Conservation (phyloP, 2,797 vertebrate genomes). For the Sylvilagus floridanus region DNA sequence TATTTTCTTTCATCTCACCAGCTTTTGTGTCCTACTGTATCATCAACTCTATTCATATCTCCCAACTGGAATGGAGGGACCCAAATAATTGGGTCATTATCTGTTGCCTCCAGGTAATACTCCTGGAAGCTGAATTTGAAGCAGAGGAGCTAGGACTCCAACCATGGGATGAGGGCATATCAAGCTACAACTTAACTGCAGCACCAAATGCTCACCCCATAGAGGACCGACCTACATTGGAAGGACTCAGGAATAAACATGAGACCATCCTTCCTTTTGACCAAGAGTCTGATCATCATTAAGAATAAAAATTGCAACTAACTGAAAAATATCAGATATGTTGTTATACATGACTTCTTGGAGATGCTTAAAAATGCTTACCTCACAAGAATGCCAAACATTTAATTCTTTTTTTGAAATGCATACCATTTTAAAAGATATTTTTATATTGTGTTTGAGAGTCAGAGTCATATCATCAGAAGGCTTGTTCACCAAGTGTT, state of each 20-base stretch:
- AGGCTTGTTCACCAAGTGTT: no score
- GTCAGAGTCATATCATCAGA: no score
- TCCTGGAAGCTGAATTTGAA: no score
- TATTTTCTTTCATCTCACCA: background rate
- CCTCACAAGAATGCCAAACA: background rate
- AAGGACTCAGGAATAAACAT: background rate
- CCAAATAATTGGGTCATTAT: no score
- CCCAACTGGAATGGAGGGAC: no score
- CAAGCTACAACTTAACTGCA: no score
- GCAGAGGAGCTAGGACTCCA: no score
- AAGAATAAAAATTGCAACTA: background rate
- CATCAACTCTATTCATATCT: no score
- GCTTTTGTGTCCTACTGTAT: background rate
- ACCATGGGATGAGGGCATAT: no score
- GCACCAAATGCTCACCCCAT: no score
- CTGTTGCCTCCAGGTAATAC: no score
- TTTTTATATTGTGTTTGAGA: no score
- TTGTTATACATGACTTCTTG: background rate
- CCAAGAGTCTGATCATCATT: background rate
- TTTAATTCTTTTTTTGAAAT: background rate
- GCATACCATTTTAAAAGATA: background rate
- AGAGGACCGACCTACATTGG: background rate
- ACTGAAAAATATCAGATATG: background rate
- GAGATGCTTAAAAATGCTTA: background rate
- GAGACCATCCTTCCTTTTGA: background rate